Evolutionary conservation across 2,888 invertebrate genomes (phyloP).

Genomic region (Cheilosia pagana): DNA sequence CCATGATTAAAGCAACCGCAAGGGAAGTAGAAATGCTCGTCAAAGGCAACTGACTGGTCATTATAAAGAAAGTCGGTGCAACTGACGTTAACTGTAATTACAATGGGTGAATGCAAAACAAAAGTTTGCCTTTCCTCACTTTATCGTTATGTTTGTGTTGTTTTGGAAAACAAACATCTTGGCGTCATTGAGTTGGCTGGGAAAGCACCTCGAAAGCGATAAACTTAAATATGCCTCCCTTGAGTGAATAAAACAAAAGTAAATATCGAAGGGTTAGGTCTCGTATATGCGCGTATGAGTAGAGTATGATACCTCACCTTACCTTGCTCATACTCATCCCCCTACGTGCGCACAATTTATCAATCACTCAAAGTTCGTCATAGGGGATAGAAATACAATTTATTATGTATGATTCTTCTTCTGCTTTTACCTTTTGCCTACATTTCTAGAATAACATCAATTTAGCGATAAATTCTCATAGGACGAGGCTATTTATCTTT

Average conservation of each 20-base stretch:
- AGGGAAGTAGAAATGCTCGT: no score
- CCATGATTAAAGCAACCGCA: no score
- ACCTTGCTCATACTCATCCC: background rate
- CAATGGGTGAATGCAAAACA: no score
- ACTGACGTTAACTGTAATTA: no score
- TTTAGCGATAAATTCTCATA: slow-evolving; percentile 23
- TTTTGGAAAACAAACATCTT: background rate
- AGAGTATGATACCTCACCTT: no score
- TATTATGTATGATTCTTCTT: slow-evolving; percentile 19
- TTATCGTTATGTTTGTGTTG: background rate
- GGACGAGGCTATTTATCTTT: slow-evolving; percentile 35
- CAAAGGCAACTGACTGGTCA: no score
- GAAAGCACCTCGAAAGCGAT: no score
- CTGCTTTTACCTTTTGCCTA: slow-evolving; percentile 10
- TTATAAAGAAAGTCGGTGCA: no score
- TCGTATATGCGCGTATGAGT: background rate
- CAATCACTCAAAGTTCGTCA: slow-evolving; percentile 39
- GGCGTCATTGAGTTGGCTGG: background rate
- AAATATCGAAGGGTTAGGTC: no score
- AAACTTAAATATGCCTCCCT: no score
- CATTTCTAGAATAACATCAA: slow-evolving; percentile 31
- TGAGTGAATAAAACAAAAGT: background rate
- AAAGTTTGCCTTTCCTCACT: background rate
- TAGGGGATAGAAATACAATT: slow-evolving; percentile 11
- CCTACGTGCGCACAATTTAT: slow-evolving; percentile 10